Evolutionary conservation across 1,140 invertebrate genomes (phyloP).

Genomic region (Trialeurodes vaporariorum): DNA sequence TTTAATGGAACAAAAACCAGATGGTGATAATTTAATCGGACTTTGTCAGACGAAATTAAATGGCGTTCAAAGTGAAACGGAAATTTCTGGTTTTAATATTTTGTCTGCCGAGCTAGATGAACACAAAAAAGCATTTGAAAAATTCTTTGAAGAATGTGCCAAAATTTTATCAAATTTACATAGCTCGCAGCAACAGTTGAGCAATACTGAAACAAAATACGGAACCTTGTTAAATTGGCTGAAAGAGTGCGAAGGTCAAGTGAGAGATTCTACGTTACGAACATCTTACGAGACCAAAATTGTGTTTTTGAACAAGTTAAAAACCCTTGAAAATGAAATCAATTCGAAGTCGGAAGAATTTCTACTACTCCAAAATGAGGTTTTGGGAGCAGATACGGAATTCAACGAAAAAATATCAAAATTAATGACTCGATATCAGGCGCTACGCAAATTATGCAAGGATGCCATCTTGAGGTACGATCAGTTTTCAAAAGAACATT

Average conservation of each 20-base stretch:
- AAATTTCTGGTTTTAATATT: constrained; percentile 57
- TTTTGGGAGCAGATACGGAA: constrained; percentile 62
- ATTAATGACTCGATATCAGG: constrained; percentile 70
- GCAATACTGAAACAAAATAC: constrained; percentile 63
- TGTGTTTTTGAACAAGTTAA: constrained; percentile 64
- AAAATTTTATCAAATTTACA: constrained; percentile 53
- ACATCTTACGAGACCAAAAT: constrained; percentile 71
- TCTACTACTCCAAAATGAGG: constrained; percentile 53
- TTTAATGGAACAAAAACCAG: constrained; percentile 53
- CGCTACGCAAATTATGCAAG: constrained; percentile 67
- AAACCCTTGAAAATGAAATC: constrained; percentile 61
- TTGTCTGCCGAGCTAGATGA: constrained; percentile 63
- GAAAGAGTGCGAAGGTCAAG: constrained; percentile 64
- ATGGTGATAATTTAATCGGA: constrained; percentile 59
- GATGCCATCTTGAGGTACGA: constrained; percentile 67
- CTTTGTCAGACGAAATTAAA: constrained; percentile 57
- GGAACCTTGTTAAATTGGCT: constrained; percentile 70
- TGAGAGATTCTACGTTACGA: constrained; percentile 83
- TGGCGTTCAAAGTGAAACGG: constrained; percentile 63
- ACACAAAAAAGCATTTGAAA: constrained; percentile 60
- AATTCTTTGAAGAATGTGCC: constrained; percentile 58
- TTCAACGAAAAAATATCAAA: constrained; percentile 63
- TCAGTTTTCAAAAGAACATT: constrained; percentile 73
- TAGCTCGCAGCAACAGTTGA: constrained; percentile 59
- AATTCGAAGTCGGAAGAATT: constrained; percentile 55